A percentile compares a stretch with the other conserved stretches of the same genome.
phyloP scores from a whole-genome alignment of 92 coral and sea anemone species.

The Diadumene lineata region DNA sequence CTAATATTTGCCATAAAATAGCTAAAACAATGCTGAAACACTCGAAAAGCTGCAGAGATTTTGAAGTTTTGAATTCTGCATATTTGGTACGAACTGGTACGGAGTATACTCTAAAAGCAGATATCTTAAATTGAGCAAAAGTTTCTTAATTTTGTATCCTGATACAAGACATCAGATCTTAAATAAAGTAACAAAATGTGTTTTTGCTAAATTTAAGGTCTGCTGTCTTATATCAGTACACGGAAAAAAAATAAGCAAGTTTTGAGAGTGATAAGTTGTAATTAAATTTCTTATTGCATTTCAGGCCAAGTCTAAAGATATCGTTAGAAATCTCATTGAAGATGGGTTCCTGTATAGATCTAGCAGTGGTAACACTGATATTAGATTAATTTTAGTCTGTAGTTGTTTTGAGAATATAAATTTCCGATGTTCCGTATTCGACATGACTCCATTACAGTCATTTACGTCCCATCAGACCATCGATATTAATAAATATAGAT shows the following conservation, averaged over 20 bases:
- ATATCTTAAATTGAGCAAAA: no score
- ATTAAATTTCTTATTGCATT: not conserved
- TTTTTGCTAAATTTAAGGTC: no score
- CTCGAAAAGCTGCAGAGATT: not conserved
- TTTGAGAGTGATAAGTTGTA: no score
- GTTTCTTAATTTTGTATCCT: no score
- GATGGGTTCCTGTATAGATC: constrained; percentile 88
- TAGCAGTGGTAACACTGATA: constrained; percentile 56
- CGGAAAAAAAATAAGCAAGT: no score
- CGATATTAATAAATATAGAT: no score
- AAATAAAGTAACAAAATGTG: not conserved
- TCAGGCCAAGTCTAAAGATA: constrained; percentile 96
- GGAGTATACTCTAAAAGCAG: not conserved
- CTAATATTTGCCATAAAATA: not conserved
- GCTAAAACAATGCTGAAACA: not conserved
- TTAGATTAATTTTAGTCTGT: no score
- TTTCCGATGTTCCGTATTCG: no score
- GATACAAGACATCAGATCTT: no score
- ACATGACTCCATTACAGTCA: no score
- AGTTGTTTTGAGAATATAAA: no score
- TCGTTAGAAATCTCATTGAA: constrained; percentile 75
- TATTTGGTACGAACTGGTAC: not conserved
- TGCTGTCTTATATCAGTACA: not conserved
- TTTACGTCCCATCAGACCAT: no score
- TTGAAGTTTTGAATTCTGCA: not conserved